Percentiles rank a stretch among this genome's conserved stretches.
Conservation (phyloP, 2,797 vertebrate species). For the Crenichthys baileyi region DNA sequence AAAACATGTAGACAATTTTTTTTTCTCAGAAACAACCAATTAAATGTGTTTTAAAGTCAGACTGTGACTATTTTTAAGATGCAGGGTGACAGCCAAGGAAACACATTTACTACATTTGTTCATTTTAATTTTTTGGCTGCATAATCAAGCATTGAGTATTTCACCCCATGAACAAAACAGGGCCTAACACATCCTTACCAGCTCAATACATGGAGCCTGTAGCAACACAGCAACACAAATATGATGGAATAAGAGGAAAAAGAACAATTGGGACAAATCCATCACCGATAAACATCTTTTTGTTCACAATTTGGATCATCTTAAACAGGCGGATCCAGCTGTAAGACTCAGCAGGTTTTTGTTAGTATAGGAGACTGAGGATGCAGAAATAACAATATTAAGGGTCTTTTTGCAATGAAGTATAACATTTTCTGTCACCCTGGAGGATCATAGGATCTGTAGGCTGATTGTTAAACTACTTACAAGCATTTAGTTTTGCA, state of each 20-base stretch:
- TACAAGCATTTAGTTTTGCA: slow-evolving; percentile 9
- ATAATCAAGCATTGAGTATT: neutral
- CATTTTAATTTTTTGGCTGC: neutral
- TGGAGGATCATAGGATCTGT: slow-evolving; percentile 56
- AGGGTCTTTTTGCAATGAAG: slow-evolving; percentile 16
- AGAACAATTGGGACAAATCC: slow-evolving; percentile 2
- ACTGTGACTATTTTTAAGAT: neutral
- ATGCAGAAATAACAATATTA: slow-evolving; percentile 28
- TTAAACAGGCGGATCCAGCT: neutral
- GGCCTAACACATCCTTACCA: neutral
- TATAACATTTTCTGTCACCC: slow-evolving; percentile 15
- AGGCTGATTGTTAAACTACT: slow-evolving; percentile 49
- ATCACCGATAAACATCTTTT: neutral
- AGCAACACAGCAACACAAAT: slow-evolving; percentile 10
- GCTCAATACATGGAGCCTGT: neutral
- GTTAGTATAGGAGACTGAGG: slow-evolving; percentile 20
- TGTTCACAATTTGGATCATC: no score
- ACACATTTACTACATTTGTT: neutral
- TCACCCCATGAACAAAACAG: neutral
- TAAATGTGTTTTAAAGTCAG: neutral
- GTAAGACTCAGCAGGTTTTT: neutral
- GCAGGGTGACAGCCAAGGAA: neutral
- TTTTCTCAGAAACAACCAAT: neutral
- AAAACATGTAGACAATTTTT: neutral
- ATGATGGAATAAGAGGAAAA: slow-evolving; percentile 2